phyloP scores from a whole-genome alignment of 2,113 vertebrate species.

The Motacilla alba region DNA sequence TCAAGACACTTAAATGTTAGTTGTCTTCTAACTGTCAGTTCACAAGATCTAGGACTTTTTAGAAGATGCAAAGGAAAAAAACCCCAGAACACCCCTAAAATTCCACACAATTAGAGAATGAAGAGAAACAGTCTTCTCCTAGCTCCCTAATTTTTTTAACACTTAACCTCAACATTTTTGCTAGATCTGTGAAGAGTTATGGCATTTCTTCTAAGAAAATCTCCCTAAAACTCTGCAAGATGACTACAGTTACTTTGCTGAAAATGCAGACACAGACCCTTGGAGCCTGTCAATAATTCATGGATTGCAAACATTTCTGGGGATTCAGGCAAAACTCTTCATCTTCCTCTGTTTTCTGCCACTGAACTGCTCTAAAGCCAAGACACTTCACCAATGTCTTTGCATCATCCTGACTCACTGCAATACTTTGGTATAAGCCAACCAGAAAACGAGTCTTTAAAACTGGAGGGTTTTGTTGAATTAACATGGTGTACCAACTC shows the following conservation, averaged over 20 bases:
- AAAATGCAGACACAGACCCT: not conserved
- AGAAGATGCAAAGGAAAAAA: not conserved
- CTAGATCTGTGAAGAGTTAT: not conserved
- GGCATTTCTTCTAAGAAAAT: not conserved
- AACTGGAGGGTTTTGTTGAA: not conserved
- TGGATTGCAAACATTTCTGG: not conserved
- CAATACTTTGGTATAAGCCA: not conserved
- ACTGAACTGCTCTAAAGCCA: not conserved
- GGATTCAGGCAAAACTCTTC: not conserved
- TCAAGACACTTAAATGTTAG: not conserved
- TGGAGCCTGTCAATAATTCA: not conserved
- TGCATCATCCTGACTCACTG: not conserved
- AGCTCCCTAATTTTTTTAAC: not conserved
- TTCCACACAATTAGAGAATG: not conserved
- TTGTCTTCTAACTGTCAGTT: not conserved
- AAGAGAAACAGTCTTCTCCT: not conserved
- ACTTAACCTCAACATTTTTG: not conserved
- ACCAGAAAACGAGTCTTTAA: not conserved
- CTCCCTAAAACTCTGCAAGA: not conserved
- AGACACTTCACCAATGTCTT: not conserved
- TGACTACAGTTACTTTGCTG: not conserved
- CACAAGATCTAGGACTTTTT: not conserved
- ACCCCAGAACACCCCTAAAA: accelerated
- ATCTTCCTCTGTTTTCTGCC: not conserved
- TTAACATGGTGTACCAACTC: not conserved